Evolutionary conservation across 2,797 vertebrate species (phyloP), one percentile per base, ranked within the genome.

Genomic region (Astyanax mexicanus): DNA sequence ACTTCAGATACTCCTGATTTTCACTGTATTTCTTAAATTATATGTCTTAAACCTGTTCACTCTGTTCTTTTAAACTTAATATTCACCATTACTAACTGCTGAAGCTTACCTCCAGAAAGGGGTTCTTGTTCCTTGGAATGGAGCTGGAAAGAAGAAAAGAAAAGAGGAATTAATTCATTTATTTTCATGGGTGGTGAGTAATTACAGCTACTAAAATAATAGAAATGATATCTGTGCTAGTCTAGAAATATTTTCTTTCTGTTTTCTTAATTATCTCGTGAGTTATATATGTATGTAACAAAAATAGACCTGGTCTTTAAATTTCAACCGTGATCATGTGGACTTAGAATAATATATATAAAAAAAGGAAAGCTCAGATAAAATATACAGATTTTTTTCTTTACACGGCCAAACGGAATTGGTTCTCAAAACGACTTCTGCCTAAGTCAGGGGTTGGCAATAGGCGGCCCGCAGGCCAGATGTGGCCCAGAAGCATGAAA

Each of bases 111-210:
- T 99, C 98, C 89, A 98, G 98, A 90, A 98, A 99, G 66, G 97
- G 97, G 90, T 95, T 98, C 93, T 99, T 99, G 91, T 96, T 99
- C 88, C 97, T 95, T 87, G 98, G 97, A 91, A 98, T 92, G 83
- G 97, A 97, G 89, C 98, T 99, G 86, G 51, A 25, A 83, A 35
- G 40, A 67, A 66, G 23, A 77, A 74, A 73, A 29, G 4, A 27
- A 21, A 4, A 23, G 4, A 55, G 9, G 11, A 45, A 45, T 58
- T 21, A 37, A 72, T 76, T 61, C 60, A 80, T 80, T 66, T 17
- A 75, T 74, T 69, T 38, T 68, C 55, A 76, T 23, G 7, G 25
- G 40, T 62, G 27, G 47, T 35, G 23, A 64, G n/a, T n/a, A 21
- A 58, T 54, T 40, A 45, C 38, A 76, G 49, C 44, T 6, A 76